Evolutionary conservation across 2,113 vertebrate genomes (phyloP).

Genomic region (Odontophorus gujanensis): DNA sequence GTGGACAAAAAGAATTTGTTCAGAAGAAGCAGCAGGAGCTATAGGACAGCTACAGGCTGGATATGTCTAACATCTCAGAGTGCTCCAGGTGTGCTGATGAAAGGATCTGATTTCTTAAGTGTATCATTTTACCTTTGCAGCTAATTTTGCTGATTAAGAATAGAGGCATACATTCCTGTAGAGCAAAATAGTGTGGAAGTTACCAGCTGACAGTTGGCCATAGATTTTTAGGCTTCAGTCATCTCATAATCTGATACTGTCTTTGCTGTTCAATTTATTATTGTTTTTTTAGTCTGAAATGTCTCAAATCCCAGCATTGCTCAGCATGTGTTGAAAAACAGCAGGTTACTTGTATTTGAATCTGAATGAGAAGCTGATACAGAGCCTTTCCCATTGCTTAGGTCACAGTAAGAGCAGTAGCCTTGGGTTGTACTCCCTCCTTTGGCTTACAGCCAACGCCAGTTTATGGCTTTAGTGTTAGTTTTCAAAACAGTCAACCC

Average conservation of each 20-base stretch:
- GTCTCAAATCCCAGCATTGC: not conserved
- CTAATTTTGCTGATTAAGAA: not conserved
- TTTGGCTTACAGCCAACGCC: not conserved
- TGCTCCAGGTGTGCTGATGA: not conserved
- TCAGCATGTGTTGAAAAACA: not conserved
- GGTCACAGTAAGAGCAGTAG: not conserved
- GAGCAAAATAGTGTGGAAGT: not conserved
- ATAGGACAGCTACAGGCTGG: not conserved
- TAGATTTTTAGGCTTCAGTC: not conserved
- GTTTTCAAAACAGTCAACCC: not conserved
- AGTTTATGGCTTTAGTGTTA: not conserved
- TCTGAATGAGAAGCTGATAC: rapidly evolving
- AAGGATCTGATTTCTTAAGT: not conserved
- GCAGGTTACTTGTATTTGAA: not conserved
- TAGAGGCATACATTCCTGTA: not conserved
- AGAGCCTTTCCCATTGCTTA: not conserved
- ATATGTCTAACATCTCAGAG: rapidly evolving
- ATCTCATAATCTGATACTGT: not conserved
- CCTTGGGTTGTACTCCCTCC: not conserved
- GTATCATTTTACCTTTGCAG: not conserved
- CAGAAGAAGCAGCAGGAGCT: not conserved
- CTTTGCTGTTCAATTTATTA: not conserved
- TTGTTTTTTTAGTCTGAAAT: not conserved
- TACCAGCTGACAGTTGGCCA: not conserved
- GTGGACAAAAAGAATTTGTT: not conserved